A percentile compares a stretch with the other conserved stretches of the same genome.
Evolutionary conservation across 2,113 vertebrate genomes (phyloP).

Genomic region (Leucoraja erinaceus): DNA sequence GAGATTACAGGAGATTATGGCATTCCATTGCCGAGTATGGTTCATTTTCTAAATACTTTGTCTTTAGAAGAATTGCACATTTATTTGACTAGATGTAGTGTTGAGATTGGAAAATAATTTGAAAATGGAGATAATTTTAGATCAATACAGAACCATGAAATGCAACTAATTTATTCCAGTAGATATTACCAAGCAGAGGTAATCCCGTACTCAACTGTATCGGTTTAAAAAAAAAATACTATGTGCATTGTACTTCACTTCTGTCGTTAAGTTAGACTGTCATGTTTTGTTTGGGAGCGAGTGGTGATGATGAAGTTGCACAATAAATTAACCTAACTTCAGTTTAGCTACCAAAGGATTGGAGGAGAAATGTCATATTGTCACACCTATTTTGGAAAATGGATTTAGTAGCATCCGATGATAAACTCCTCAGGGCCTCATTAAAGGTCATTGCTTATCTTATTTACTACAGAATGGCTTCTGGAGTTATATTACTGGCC

Average conservation of each 20-base stretch:
- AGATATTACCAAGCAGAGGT: not conserved
- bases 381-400: not conserved
- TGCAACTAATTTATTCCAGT: not conserved
- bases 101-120: conserved; percentile 15
- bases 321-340: not conserved
- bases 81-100: conserved; percentile 10
- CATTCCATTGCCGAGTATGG: not conserved
- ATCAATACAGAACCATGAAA: not conserved
- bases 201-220: not conserved
- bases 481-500: not conserved
- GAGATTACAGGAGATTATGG: conserved; percentile 19
- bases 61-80: not conserved
- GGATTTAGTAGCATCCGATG: not conserved
- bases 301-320: not conserved
- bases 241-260: not conserved
- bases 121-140: conserved; percentile 21
- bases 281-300: not conserved
- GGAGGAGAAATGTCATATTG: not conserved
- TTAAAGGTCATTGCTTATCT: not conserved
- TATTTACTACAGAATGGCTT: not conserved
- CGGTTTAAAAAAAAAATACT: not conserved
- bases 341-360: not conserved
- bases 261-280: not conserved
- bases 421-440: not conserved
- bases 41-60: conserved; percentile 8